phyloP scores from a whole-genome alignment of 2,888 invertebrate species.

The Ctenicera cuprea region DNA sequence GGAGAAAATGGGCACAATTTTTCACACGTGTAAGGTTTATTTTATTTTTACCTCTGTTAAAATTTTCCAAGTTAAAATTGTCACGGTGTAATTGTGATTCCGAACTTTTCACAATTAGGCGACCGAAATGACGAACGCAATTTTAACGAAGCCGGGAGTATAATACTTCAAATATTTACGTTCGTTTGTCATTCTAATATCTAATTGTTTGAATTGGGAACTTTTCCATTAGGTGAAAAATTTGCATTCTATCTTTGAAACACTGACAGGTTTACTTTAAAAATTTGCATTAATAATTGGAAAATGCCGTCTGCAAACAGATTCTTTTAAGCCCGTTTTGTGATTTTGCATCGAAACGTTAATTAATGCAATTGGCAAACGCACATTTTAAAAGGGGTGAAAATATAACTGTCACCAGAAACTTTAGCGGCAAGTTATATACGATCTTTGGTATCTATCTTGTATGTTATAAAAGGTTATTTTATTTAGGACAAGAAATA shows the following conservation, averaged over 20 bases:
- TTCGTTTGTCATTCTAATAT: conserved; percentile 41
- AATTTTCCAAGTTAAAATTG: conserved; percentile 2
- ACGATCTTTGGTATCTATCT: background rate
- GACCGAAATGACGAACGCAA: conserved; percentile 2
- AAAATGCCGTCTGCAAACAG: conserved; percentile 36
- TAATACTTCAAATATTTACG: conserved; percentile 38
- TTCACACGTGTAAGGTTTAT: background rate
- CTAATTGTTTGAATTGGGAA: conserved; percentile 44
- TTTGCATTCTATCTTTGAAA: conserved; percentile 40
- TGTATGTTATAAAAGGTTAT: background rate
- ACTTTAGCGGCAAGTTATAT: no score
- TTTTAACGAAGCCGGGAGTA: background rate
- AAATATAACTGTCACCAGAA: background rate
- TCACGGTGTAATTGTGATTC: background rate
- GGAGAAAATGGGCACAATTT: no score
- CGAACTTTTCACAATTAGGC: background rate
- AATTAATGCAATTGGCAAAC: conserved; percentile 1
- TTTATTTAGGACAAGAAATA: background rate
- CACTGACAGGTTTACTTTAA: conserved; percentile 38
- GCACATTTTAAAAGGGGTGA: conserved; percentile 1
- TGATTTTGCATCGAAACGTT: conserved; percentile 17
- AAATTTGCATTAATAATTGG: conserved; percentile 48
- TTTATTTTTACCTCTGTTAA: background rate
- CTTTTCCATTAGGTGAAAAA: conserved; percentile 44
- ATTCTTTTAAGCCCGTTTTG: conserved; percentile 25